Conservation (phyloP, 2,888 invertebrate species). For the Aelia acuminata region DNA sequence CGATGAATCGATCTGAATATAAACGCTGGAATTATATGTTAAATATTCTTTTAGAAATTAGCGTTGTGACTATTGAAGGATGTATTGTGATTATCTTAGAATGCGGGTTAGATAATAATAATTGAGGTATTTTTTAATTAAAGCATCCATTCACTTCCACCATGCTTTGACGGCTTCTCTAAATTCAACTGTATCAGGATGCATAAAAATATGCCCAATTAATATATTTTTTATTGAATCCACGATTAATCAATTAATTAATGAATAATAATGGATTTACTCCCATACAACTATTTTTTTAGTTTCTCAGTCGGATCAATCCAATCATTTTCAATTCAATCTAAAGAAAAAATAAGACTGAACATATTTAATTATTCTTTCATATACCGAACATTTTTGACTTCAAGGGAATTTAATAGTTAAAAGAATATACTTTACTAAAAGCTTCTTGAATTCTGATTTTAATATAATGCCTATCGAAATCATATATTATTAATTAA, state of each 20-base stretch:
- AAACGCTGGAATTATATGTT: not conserved
- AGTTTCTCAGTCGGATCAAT: not conserved
- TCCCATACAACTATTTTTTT: no score
- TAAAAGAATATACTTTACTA: no score
- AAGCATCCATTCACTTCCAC: not conserved
- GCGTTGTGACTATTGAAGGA: no score
- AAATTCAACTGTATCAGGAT: not conserved
- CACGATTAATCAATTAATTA: not conserved
- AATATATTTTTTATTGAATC: not conserved
- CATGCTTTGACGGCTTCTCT: not conserved
- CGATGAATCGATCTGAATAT: not conserved
- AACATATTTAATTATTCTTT: no score
- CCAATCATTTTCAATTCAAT: no score
- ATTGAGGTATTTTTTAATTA: conserved; percentile 10
- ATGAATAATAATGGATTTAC: not conserved
- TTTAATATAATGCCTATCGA: no score
- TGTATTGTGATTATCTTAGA: not conserved
- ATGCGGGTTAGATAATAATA: not conserved
- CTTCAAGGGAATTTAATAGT: no score
- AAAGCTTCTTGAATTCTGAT: no score
- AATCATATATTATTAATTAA: no score
- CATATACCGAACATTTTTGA: no score
- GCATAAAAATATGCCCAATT: not conserved
- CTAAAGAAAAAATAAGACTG: no score
- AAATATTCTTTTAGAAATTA: not conserved